Evolutionary conservation across 2,797 vertebrate genomes (phyloP), one percentile per base, ranked within the genome.

Genomic region (Erpetoichthys calabaricus): DNA sequence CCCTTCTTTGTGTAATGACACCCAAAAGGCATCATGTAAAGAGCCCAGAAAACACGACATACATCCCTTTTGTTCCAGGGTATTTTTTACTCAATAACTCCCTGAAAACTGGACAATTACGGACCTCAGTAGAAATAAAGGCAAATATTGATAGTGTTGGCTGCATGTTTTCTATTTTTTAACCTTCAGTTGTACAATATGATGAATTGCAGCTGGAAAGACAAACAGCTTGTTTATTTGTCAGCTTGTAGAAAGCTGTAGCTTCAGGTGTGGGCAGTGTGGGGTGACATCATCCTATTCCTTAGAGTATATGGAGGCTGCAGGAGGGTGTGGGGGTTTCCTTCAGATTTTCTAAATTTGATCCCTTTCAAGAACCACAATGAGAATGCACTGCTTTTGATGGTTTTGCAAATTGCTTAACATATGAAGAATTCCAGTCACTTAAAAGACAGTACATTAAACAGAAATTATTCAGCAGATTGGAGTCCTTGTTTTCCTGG

Each of bases 1-100:
- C 47, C 8, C 45, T 58, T 51, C 45, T 57, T 45, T 8, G 47
- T 55, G 41, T 53, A 53, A 59, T 25, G 9, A 57, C 60, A 58
- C 54, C 58, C 58, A 55, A 45, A 51, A 49, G 59, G 60, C 7
- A 42, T 44, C 10, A 55, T 25, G 44, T 49, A 57, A 64, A 58
- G 61, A 49, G 53, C 51, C 50, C 56, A 45, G 7, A 56, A 55
- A 63, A 56, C 46, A 46, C 46, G 47, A 56, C 53, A 60, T 49
- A 56, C 51, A 55, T 56, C 44, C 7, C n/a, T 51, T 49, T 59
- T 60, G 51, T 60, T 9, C 25, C 5, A 10, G 51, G 54, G 56
- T 60, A 45, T 51, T 52, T 42, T 45, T n/a, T 45, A 8, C 45
- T 44, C 41, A 42, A 8, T 46, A 5, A 51, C 53, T 46, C 58